Evolutionary conservation across 2,888 invertebrate genomes (phyloP).

Genomic region (Eupsilia transversa): DNA sequence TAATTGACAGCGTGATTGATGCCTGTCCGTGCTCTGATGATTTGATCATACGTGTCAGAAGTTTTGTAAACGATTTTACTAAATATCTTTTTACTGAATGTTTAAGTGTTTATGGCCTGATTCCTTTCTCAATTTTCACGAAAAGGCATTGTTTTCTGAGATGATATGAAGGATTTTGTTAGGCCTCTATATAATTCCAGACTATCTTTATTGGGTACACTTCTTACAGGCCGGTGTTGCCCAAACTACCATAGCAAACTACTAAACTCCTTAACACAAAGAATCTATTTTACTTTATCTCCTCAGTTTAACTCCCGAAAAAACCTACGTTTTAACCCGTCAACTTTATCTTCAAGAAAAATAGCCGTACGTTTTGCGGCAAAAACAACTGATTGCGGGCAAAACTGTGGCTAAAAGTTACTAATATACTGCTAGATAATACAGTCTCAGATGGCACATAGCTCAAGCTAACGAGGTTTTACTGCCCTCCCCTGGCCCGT

Average conservation of each 20-base stretch:
- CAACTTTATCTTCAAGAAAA: constrained; percentile 49
- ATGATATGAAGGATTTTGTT: background rate
- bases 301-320: constrained; percentile 16
- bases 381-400: constrained; percentile 58
- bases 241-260: constrained; percentile 16
- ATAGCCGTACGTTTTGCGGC: constrained; percentile 29
- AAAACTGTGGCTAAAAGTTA: constrained; percentile 69
- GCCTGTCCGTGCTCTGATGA: constrained; percentile 57
- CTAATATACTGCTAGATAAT: constrained; percentile 74
- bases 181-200: background rate
- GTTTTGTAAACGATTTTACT: constrained; percentile 52
- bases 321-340: constrained; percentile 51
- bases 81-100: constrained; percentile 26
- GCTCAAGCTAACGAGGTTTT: constrained; percentile 88
- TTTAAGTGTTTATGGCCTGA: background rate
- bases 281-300: constrained; percentile 39
- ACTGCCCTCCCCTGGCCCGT: constrained; percentile 85
- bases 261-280: constrained; percentile 30
- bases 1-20: constrained; percentile 74
- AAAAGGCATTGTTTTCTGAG: background rate
- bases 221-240: background rate
- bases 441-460: constrained; percentile 83
- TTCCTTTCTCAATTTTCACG: background rate
- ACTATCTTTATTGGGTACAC: background rate
- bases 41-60: constrained; percentile 59